Evolutionary conservation across 30 jellyfish, hydroid and myxozoan genomes (phyloP), one percentile per base, ranked within the genome.

Genomic region (Aurelia aurita complex sp. Pacific): DNA sequence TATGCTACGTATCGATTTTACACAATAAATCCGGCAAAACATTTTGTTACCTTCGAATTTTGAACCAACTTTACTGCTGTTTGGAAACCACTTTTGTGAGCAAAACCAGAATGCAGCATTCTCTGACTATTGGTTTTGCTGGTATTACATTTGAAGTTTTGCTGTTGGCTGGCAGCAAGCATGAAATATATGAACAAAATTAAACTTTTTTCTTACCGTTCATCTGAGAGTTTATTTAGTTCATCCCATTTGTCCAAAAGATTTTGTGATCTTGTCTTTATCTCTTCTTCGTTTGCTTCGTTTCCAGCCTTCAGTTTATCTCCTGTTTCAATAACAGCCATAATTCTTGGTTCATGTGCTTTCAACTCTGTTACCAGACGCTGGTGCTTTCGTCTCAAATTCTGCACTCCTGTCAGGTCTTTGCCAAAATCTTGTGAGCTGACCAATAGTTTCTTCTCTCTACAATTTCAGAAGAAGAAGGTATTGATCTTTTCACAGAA

Each of bases 341-440:
- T 69, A 29, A 92, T 78, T 36, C 85, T 71, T 15, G 97, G 89
- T 67, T 92, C 96, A 64, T 82, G 97, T 10, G 93, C 90, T 62
- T 92, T 92, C 50, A 87, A 67, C 54, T 92, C 98, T 14, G 96
- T 81, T 32, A 74, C 80, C 79, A 92, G 62, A 8, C 98, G 60
- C 67, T 92, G 98, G 52, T 79, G 92, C 67, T 92, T 92, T 64
- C 92, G 74, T 57, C 90, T 89, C 60, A 92, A 67, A 67, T 92
- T 92, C 65, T 92, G 98, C 19, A 88, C 97, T 17, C 96, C 97
- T 14, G 98, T 87, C 11, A 92, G 74, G 70, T 92, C 98, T 36
- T 81, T 88, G 42, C 98, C 98, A 64, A 87, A 92, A 51, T 92
- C 98, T 62, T 92, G 98, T 4, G 98, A 92, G 34, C 96, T 81